Conservation (phyloP, 2,113 vertebrate species). For the Monarcha castaneiventris region DNA sequence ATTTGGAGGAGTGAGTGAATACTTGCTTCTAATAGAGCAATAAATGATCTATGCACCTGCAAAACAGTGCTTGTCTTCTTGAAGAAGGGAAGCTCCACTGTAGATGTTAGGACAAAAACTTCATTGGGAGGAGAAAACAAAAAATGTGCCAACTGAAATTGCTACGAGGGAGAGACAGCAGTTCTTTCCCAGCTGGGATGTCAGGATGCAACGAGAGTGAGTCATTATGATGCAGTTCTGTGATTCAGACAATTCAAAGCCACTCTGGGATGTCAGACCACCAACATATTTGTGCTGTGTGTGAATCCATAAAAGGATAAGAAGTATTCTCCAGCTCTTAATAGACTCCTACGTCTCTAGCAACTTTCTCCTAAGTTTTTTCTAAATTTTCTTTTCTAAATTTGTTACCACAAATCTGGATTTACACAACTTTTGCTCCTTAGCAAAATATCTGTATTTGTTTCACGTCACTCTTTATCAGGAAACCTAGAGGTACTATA, state of each 20-base stretch:
- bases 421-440: not conserved
- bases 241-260: conserved; percentile 37
- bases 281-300: not conserved
- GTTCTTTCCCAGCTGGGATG: not conserved
- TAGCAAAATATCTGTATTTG: not conserved
- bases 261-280: not conserved
- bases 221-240: conserved; percentile 31
- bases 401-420: not conserved
- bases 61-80: not conserved
- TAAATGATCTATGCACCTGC: not conserved
- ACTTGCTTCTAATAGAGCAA: not conserved
- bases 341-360: not conserved
- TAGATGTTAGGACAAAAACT: not conserved
- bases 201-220: not conserved
- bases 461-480: not conserved
- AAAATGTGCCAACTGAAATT: not conserved
- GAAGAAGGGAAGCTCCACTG: not conserved
- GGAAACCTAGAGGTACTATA: not conserved
- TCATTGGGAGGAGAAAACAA: not conserved
- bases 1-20: not conserved
- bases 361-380: not conserved
- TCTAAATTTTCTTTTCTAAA: not conserved
- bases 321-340: not conserved
- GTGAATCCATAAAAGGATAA: not conserved
- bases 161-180: not conserved